Percentiles rank a stretch among this genome's conserved stretches.
Conservation (phyloP, 1,140 invertebrate genomes). For the Halictus rubicundus region DNA sequence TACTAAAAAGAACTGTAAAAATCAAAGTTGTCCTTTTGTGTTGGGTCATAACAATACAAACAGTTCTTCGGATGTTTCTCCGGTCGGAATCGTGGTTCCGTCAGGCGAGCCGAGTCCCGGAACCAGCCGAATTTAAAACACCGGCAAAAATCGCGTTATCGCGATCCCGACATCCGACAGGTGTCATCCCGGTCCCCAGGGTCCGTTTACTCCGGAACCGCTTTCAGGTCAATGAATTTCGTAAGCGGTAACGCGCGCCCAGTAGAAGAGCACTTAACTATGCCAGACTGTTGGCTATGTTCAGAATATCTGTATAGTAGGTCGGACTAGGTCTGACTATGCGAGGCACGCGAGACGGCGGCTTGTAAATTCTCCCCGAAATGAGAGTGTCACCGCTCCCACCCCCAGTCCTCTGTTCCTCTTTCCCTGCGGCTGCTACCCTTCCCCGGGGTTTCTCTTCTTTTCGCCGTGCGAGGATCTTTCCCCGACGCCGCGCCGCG, state of each 20-base stretch:
- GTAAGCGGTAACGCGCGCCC: conserved; percentile 64
- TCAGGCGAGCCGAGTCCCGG: background rate
- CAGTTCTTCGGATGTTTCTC: too few relatives aligned
- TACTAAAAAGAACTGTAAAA: too few relatives aligned
- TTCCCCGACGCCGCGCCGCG: conserved; percentile 36
- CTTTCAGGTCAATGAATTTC: conserved; percentile 63
- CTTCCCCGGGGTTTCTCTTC: conserved; percentile 53
- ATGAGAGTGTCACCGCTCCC: conserved; percentile 78
- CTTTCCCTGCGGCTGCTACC: conserved; percentile 46
- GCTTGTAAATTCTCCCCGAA: conserved; percentile 80
- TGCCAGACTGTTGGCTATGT: conserved; percentile 73
- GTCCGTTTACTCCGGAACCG: conserved; percentile 35
- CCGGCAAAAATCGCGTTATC: background rate
- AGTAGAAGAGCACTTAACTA: conserved; percentile 75
- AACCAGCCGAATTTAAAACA: background rate
- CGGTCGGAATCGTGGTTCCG: too few relatives aligned
- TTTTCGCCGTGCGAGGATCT: conserved; percentile 24
- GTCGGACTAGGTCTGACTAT: conserved; percentile 79
- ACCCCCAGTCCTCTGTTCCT: conserved; percentile 9
- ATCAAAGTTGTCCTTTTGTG: too few relatives aligned
- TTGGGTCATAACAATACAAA: too few relatives aligned
- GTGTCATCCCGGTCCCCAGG: background rate
- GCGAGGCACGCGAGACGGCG: conserved; percentile 78
- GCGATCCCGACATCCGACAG: background rate
- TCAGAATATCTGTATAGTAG: conserved; percentile 67